These are phyloP conservation scores for Xyrichtys novacula DNA, from an alignment of 2,797 vertebrate species.

Conservation along the genomic window DNA sequence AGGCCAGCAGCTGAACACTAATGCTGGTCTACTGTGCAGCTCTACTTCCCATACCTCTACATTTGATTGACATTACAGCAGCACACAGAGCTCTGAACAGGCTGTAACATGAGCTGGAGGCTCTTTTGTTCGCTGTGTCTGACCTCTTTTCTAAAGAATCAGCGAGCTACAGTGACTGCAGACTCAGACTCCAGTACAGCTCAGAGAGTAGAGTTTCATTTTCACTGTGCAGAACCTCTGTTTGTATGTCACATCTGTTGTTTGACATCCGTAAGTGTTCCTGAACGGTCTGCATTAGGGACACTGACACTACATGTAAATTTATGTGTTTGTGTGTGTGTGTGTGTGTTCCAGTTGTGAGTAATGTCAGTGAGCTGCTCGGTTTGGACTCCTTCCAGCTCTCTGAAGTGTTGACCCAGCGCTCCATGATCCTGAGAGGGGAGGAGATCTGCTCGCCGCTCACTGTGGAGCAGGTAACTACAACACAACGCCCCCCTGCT, in stretches of 20 bases:
- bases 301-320: slow-evolving; percentile 3
- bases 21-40: slow-evolving; percentile 30
- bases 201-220: slow-evolving; percentile 52
- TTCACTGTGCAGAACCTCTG: slow-evolving; percentile 45
- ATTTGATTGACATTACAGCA: slow-evolving; percentile 68
- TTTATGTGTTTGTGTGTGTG: slow-evolving; percentile 34
- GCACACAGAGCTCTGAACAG: slow-evolving; percentile 69
- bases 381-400: slow-evolving; percentile 92
- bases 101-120: slow-evolving; percentile 77
- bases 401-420: slow-evolving; percentile 93
- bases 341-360: slow-evolving; percentile 86
- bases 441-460: slow-evolving; percentile 95
- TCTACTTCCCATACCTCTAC: slow-evolving; percentile 19
- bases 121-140: slow-evolving; percentile 73
- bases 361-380: slow-evolving; percentile 90
- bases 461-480: slow-evolving; percentile 91
- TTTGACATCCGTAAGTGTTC: slow-evolving; percentile 50
- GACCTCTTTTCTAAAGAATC: slow-evolving; percentile 75
- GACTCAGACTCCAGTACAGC: slow-evolving; percentile 29
- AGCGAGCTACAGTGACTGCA: slow-evolving; percentile 57
- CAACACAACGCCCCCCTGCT: not conserved
- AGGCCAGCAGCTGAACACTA: slow-evolving; percentile 4
- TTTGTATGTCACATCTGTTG: slow-evolving; percentile 43
- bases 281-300: slow-evolving; percentile 26
- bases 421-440: slow-evolving; percentile 94